Evolutionary conservation across 2,113 vertebrate species (phyloP).

Genomic region (Felis chaus): DNA sequence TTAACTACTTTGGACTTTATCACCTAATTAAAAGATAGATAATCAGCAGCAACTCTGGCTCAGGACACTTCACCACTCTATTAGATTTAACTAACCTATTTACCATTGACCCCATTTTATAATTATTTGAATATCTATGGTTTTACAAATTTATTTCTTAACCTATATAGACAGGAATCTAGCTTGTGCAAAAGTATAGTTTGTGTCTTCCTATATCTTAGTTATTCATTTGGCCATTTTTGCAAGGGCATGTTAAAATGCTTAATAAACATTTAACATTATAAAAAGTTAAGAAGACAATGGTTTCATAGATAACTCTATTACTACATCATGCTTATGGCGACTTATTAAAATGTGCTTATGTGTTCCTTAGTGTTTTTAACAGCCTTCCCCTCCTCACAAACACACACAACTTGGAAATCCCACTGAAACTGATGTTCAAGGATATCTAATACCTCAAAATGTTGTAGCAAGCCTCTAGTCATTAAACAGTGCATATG

Average conservation of each 20-base stretch:
- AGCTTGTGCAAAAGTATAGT: background rate
- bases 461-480: background rate
- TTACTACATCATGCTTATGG: background rate
- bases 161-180: background rate
- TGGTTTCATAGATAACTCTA: background rate
- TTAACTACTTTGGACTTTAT: background rate
- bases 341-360: background rate
- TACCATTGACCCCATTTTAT: background rate
- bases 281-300: background rate
- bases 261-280: background rate
- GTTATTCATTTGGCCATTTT: background rate
- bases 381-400: background rate
- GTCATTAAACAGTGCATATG: background rate
- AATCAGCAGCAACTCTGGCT: background rate
- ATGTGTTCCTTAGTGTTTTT: background rate
- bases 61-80: background rate
- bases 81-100: background rate
- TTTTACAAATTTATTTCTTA: background rate
- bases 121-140: background rate
- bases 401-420: background rate
- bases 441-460: background rate
- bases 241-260: background rate
- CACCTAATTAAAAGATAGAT: background rate
- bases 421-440: background rate
- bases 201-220: background rate